Conservation (phyloP, 2,113 vertebrate genomes). For the Hepsetus odoe region DNA sequence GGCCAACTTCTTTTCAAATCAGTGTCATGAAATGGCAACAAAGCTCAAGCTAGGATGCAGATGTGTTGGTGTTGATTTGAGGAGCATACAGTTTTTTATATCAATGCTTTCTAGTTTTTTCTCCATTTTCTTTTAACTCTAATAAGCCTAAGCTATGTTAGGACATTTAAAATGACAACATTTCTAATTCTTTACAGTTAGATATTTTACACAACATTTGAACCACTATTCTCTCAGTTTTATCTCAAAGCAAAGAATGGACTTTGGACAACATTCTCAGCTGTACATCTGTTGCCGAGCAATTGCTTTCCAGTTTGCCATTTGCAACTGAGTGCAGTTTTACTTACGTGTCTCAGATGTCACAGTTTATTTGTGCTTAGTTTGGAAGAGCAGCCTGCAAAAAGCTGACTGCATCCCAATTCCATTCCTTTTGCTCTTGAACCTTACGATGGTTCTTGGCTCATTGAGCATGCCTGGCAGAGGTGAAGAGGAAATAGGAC, state of each 20-base stretch:
- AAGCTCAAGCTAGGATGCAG: no score
- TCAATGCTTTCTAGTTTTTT: no score
- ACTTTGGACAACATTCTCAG: background rate
- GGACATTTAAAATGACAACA: no score
- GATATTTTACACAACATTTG: background rate
- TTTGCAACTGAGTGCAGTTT: background rate
- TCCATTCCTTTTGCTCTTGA: constrained; percentile 45
- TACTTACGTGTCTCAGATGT: background rate
- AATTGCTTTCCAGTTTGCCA: no score
- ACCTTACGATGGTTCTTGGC: constrained; percentile 61
- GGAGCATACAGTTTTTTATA: no score
- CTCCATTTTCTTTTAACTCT: no score
- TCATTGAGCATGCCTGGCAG: constrained; percentile 47
- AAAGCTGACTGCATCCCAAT: background rate
- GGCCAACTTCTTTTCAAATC: no score
- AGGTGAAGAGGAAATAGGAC: constrained; percentile 59
- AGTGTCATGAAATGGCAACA: no score
- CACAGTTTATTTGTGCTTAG: background rate
- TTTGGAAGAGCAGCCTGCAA: background rate
- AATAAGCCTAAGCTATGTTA: no score
- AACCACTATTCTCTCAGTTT: background rate
- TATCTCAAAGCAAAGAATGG: background rate
- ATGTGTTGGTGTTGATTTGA: no score
- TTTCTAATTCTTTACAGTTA: no score
- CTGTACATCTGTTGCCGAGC: background rate